phyloP scores from a whole-genome alignment of 2,888 invertebrate genomes.

The Mayetiola destructor region DNA sequence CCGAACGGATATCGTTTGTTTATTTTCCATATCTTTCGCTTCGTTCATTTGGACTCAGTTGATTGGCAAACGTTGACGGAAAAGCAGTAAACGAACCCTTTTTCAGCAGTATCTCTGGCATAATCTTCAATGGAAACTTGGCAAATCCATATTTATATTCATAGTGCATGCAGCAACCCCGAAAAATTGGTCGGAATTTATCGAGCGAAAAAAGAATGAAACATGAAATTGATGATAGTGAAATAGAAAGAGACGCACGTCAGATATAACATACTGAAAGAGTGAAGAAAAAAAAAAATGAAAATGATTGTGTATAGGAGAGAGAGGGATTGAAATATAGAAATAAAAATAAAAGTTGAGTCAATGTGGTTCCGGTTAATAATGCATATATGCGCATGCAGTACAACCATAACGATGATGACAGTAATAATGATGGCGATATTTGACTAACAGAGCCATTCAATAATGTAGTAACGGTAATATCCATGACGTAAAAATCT shows the following conservation, averaged over 20 bases:
- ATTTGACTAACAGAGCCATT: slow-evolving; percentile 7
- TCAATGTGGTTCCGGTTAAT: slow-evolving; percentile 10
- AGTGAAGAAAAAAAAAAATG: no score
- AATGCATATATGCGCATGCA: slow-evolving; percentile 1
- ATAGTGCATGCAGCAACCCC: slow-evolving; percentile 9
- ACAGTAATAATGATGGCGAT: slow-evolving; percentile 9
- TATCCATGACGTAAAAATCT: not conserved
- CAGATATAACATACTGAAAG: no score
- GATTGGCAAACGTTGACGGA: not conserved
- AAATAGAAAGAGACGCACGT: no score
- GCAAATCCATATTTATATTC: slow-evolving; percentile 7
- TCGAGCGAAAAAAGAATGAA: slow-evolving; percentile 7
- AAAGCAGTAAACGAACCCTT: slow-evolving; percentile 1
- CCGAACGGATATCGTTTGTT: slow-evolving; percentile 11
- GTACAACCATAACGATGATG: not conserved
- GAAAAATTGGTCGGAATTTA: not conserved
- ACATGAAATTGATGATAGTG: slow-evolving; percentile 6
- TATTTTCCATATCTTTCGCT: slow-evolving; percentile 10
- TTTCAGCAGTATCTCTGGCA: not conserved
- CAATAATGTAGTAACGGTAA: not conserved
- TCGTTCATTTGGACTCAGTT: not conserved
- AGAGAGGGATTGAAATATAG: no score
- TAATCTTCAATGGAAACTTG: not conserved
- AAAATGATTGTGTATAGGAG: not conserved
- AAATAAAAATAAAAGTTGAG: not conserved